Conservation (phyloP, 2,113 vertebrate species). For the Carassius gibelio region DNA sequence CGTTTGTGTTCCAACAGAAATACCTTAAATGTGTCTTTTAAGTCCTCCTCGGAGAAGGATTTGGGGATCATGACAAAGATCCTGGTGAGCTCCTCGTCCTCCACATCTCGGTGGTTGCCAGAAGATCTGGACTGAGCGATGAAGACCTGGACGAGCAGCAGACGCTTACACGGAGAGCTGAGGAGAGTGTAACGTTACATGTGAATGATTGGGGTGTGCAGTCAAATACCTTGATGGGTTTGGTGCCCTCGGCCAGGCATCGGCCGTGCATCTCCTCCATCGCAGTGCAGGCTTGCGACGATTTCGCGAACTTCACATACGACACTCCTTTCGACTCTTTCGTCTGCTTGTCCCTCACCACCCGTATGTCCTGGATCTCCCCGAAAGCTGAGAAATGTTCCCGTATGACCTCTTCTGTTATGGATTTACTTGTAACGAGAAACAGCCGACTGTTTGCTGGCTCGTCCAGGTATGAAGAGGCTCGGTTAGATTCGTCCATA, state of each 20-base stretch:
- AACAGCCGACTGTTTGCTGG: conserved; percentile 92
- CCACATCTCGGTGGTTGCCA: conserved; percentile 87
- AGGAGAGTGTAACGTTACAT: too few species aligned
- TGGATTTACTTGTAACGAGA: conserved; percentile 85
- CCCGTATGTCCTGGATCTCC: conserved; percentile 89
- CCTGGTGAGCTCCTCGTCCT: conserved; percentile 93
- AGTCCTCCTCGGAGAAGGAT: conserved; percentile 88
- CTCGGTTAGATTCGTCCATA: conserved; percentile 77
- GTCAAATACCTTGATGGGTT: conserved; percentile 84
- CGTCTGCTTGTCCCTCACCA: conserved; percentile 89
- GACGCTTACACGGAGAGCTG: too few species aligned
- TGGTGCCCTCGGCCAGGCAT: conserved; percentile 81
- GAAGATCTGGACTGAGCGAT: conserved; percentile 93
- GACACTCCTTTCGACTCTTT: conserved; percentile 90
- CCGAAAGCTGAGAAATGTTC: conserved; percentile 85
- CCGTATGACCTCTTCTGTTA: conserved; percentile 82
- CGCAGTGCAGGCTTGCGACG: conserved; percentile 89
- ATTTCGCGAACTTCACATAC: conserved; percentile 89
- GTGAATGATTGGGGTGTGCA: too few species aligned
- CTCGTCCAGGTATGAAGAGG: conserved; percentile 84
- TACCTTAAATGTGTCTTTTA: conserved; percentile 89
- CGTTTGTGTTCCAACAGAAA: too few species aligned
- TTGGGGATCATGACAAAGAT: conserved; percentile 97
- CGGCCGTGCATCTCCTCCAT: conserved; percentile 96
- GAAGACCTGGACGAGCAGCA: conserved; percentile 78